Percentiles rank a stretch among this genome's conserved stretches.
These are phyloP conservation scores for Anthophora plumipes DNA, from an alignment of 2,888 invertebrate species.

Conservation along the genomic window DNA sequence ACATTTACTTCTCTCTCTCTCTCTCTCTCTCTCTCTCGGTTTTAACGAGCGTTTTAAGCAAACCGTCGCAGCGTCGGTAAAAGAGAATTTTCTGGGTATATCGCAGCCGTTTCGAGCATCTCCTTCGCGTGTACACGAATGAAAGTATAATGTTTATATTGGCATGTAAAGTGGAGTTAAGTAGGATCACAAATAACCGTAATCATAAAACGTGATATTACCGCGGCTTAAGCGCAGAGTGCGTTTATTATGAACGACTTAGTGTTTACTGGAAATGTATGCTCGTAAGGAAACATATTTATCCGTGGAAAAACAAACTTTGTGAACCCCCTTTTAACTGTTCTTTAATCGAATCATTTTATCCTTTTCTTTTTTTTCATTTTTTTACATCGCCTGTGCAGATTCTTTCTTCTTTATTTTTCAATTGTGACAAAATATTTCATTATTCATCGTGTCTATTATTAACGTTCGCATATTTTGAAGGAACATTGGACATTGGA, in stretches of 20 bases:
- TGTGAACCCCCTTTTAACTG: neutral
- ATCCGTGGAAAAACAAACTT: constrained; percentile 36
- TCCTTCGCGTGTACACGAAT: constrained; percentile 16
- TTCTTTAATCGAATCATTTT: neutral
- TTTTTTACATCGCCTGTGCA: too few species aligned
- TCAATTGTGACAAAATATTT: too few species aligned
- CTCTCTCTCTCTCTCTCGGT: neutral
- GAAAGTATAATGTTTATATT: constrained; percentile 57
- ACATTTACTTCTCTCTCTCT: neutral
- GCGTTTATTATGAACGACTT: constrained; percentile 54
- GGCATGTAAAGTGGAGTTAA: constrained; percentile 61
- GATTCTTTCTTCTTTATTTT: neutral
- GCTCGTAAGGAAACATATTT: constrained; percentile 39
- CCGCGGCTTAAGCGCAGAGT: constrained; percentile 41
- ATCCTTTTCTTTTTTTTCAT: neutral
- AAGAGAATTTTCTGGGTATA: neutral
- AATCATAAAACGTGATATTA: constrained; percentile 59
- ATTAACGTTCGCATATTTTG: too few species aligned
- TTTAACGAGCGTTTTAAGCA: neutral
- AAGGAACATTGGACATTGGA: neutral
- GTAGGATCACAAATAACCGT: constrained; percentile 58
- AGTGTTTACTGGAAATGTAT: constrained; percentile 49
- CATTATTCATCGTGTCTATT: too few species aligned
- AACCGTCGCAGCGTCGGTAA: neutral
- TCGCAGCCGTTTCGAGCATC: constrained; percentile 5